Conservation (phyloP, 2,888 invertebrate genomes). For the Listrodromus nycthemerus region DNA sequence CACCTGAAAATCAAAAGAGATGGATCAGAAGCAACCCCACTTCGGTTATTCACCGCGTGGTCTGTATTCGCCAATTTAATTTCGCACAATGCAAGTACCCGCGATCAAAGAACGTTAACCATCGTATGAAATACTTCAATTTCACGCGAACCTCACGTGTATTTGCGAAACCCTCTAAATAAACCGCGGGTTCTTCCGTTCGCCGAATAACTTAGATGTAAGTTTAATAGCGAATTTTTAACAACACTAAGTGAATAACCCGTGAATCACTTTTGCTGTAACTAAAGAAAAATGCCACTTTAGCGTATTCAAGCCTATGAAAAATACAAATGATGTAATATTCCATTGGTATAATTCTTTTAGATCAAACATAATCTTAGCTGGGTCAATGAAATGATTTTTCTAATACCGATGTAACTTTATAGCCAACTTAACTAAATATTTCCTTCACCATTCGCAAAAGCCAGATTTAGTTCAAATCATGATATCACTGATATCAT, state of each 20-base stretch:
- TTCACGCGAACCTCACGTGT: constrained; percentile 49
- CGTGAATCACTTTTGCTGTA: no score
- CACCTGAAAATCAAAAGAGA: constrained; percentile 80
- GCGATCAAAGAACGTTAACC: neutral
- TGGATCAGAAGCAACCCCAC: constrained; percentile 39
- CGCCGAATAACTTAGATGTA: constrained; percentile 21
- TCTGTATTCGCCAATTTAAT: constrained; percentile 52
- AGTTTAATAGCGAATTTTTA: neutral
- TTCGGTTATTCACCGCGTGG: constrained; percentile 24
- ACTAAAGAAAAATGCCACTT: no score
- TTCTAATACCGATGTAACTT: no score
- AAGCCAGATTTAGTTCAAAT: no score
- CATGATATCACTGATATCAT: no score
- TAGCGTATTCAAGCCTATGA: no score
- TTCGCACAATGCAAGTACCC: constrained; percentile 50
- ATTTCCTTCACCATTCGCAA: no score
- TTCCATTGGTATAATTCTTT: no score
- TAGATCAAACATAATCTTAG: no score
- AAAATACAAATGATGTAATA: no score
- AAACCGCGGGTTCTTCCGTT: neutral
- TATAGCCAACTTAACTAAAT: no score
- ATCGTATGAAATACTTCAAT: constrained; percentile 45
- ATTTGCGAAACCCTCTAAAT: constrained; percentile 54
- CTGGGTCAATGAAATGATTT: no score
- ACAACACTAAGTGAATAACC: neutral